phyloP scores from a whole-genome alignment of 2,888 invertebrate species.

The Gastracanthus pulcherrimus region DNA sequence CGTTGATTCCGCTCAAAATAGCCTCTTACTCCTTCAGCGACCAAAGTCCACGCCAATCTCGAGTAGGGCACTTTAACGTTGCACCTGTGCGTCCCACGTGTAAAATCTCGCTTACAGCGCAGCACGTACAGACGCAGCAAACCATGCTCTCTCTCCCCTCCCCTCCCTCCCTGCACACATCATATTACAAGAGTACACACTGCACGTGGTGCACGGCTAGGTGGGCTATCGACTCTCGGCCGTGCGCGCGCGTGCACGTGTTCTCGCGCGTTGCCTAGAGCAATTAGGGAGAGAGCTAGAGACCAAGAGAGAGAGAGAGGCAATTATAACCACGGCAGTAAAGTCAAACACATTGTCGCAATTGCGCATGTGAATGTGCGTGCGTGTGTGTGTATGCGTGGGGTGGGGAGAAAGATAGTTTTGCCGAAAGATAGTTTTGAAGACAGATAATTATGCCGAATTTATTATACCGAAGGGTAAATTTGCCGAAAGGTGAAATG shows the following conservation, averaged over 20 bases:
- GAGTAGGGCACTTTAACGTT: neutral
- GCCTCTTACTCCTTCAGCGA: too few species aligned
- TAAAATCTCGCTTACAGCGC: neutral
- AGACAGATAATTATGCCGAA: too few species aligned
- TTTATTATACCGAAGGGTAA: too few species aligned
- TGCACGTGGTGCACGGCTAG: neutral
- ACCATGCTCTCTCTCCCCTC: too few species aligned
- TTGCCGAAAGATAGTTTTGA: too few species aligned
- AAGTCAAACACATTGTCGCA: conserved; percentile 23
- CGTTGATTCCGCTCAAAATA: too few species aligned
- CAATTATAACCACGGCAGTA: neutral
- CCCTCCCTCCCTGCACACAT: too few species aligned
- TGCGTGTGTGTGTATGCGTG: neutral
- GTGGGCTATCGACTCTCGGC: neutral
- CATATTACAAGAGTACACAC: too few species aligned
- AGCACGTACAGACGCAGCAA: too few species aligned
- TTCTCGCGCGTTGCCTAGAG: neutral
- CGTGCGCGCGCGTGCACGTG: neutral
- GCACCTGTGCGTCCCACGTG: neutral
- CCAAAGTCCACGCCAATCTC: too few species aligned
- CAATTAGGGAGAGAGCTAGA: conserved; percentile 17
- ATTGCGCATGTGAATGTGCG: neutral
- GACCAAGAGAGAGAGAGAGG: neutral
- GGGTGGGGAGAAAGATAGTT: too few species aligned
- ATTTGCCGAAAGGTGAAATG: too few species aligned